Base-by-base conservation (phyloP, 2,113 vertebrate species). In the Peromyscus polionotus region DNA sequence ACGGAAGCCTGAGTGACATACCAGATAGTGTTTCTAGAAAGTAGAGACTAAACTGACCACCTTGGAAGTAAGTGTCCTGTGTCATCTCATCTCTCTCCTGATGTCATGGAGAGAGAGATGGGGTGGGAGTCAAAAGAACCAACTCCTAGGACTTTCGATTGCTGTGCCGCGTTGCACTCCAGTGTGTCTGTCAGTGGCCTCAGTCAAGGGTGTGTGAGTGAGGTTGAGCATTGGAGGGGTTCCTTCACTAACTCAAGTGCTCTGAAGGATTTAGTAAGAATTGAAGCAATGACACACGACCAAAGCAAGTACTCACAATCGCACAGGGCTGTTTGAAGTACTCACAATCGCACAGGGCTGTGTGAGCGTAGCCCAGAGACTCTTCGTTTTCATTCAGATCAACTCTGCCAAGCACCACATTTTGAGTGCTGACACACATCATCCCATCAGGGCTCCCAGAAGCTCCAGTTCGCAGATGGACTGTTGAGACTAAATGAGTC, bases 141-240 rank as follows among this genome's bases (percentile, higher is more conserved):
- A 5, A 31, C n/a, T 70, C 57, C 45, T 42, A 33, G 65, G 24
- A 16, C 76, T 51, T 42, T 48, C n/a, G 1, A 39, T 24, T 13
- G 1, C 24, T 57, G 5, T 39, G 11, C 33, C 31, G 24, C 11
- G 11, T 65, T 33, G 24, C 5, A 0, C 42, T 83, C 89, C 57
- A 28, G 14, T 33, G 20, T 70, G 24, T 57, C 36, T 54, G 0
- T n/a, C 0, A 9, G 48, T n/a, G 39, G 36, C 22, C 11, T 11
- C 57, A 2, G 36, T 9, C 22, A 70, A 83, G 17, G n/a, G 45
- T 24, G 14, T 6, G 8, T 16, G 24, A 28, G 19, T 70, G 57
- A 88, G 65, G 36, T 24, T 20, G 70, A 75, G 54, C 51, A 20
- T 20, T 33, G 26, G 4, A 72, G 13, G 70, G 1, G 0, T 57